Percentiles rank a stretch among this genome's conserved stretches.
These are phyloP conservation scores for Hyposmocoma kahamanoa DNA, from an alignment of 1,140 invertebrate species.

Conservation along the genomic window DNA sequence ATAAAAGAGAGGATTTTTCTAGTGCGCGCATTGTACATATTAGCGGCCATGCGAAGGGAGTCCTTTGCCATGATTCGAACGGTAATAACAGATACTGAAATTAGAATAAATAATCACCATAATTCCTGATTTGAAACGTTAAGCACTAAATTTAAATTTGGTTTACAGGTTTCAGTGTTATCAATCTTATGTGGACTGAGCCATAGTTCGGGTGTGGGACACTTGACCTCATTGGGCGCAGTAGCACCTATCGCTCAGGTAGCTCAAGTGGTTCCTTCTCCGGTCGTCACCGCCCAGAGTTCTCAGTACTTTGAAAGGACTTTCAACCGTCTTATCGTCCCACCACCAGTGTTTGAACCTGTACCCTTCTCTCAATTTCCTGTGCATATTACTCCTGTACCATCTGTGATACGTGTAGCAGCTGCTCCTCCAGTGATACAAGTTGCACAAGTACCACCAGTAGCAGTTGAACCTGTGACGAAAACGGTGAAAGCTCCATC, in stretches of 20 bases:
- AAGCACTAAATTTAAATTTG: too few relatives aligned
- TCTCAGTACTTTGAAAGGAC: slow-evolving; percentile 79
- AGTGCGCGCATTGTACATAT: slow-evolving; percentile 51
- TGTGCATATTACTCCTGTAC: slow-evolving; percentile 10
- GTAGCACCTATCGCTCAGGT: not conserved
- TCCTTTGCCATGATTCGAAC: slow-evolving; percentile 41
- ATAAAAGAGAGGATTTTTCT: slow-evolving; percentile 63
- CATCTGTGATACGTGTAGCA: too few relatives aligned
- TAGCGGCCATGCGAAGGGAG: slow-evolving; percentile 34
- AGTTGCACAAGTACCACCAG: slow-evolving; percentile 22
- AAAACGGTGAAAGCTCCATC: slow-evolving; percentile 12
- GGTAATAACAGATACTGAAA: slow-evolving; percentile 31
- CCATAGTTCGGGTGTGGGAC: slow-evolving; percentile 32
- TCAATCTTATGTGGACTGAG: slow-evolving; percentile 29
- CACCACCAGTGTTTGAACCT: slow-evolving; percentile 31
- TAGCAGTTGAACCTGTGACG: slow-evolving; percentile 15
- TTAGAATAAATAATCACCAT: too few relatives aligned
- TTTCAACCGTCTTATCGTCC: slow-evolving; percentile 74
- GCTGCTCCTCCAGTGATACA: slow-evolving; percentile 14
- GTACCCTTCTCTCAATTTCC: slow-evolving; percentile 11
- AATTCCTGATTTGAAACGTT: too few relatives aligned
- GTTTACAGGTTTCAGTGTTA: slow-evolving; percentile 45
- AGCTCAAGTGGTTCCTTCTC: slow-evolving; percentile 20
- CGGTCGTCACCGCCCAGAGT: slow-evolving; percentile 76
- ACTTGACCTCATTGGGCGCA: slow-evolving; percentile 15